These are phyloP conservation scores for Plebejus argus DNA, from an alignment of 2,888 invertebrate genomes.

Conservation along the genomic window DNA sequence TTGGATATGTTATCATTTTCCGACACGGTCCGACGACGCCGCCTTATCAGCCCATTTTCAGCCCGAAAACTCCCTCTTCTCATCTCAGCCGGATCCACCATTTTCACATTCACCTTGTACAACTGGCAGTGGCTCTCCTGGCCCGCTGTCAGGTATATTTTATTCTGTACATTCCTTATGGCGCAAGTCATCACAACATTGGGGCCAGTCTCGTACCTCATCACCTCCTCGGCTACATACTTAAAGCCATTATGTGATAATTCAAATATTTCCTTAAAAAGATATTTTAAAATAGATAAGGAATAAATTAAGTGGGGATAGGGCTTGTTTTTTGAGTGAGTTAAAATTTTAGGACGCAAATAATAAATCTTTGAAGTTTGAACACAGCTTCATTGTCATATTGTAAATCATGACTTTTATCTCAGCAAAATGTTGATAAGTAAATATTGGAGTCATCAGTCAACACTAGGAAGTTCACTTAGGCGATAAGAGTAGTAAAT, in stretches of 20 bases:
- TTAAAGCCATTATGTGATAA: constrained; percentile 90
- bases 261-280: constrained; percentile 94
- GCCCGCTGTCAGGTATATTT: constrained; percentile 91
- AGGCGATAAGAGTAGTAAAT: constrained; percentile 24
- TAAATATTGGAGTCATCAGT: background rate
- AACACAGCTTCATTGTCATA: background rate
- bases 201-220: constrained; percentile 93
- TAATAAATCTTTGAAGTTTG: background rate
- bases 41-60: constrained; percentile 71
- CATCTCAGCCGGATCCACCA: constrained; percentile 80
- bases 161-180: constrained; percentile 85
- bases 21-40: constrained; percentile 75
- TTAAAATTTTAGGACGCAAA: background rate
- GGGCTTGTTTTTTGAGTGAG: background rate
- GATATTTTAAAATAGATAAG: constrained; percentile 35
- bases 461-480: background rate
- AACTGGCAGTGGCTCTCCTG: constrained; percentile 95
- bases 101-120: constrained; percentile 85
- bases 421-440: background rate
- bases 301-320: background rate
- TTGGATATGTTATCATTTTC: constrained; percentile 77
- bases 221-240: constrained; percentile 93
- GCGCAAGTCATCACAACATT: constrained; percentile 96
- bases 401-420: background rate
- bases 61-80: constrained; percentile 78